Evolutionary conservation across 2,888 invertebrate species (phyloP).

Genomic region (Dinocampus coccinellae): DNA sequence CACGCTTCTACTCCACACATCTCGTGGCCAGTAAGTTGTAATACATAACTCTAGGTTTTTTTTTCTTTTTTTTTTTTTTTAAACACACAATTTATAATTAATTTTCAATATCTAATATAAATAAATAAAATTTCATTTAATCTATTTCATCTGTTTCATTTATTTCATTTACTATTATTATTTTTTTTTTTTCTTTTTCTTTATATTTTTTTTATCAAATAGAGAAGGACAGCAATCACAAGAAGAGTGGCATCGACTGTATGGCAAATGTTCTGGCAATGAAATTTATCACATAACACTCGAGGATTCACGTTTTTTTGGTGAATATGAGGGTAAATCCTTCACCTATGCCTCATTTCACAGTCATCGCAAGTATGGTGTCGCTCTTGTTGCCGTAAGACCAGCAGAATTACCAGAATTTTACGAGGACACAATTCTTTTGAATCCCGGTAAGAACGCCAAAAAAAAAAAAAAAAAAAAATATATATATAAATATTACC

Average conservation of each 20-base stretch:
- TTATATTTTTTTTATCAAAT: conserved; percentile 34
- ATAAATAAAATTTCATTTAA: background rate
- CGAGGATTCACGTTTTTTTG: conserved; percentile 96
- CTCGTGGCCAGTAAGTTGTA: conserved; percentile 93
- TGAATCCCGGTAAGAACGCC: conserved; percentile 79
- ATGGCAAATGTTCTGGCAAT: conserved; percentile 98
- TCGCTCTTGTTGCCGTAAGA: conserved; percentile 95
- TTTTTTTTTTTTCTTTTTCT: background rate
- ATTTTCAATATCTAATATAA: no score
- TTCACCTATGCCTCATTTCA: conserved; percentile 99
- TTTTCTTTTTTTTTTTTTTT: no score
- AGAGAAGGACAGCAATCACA: conserved; percentile 95
- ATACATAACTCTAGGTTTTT: no score
- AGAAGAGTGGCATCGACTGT: conserved; percentile 98
- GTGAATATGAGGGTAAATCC: conserved; percentile 98
- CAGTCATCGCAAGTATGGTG: conserved; percentile 98
- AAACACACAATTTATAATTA: no score
- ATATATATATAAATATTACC: conserved; percentile 12
- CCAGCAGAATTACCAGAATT: conserved; percentile 93
- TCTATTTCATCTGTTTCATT: background rate
- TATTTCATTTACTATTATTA: background rate
- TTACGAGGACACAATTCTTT: conserved; percentile 93
- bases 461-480: background rate
- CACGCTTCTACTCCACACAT: conserved; percentile 94
- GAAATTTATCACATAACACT: conserved; percentile 98